phyloP scores from a whole-genome alignment of 1,140 invertebrate species.

The Neuroterus valhalla region DNA sequence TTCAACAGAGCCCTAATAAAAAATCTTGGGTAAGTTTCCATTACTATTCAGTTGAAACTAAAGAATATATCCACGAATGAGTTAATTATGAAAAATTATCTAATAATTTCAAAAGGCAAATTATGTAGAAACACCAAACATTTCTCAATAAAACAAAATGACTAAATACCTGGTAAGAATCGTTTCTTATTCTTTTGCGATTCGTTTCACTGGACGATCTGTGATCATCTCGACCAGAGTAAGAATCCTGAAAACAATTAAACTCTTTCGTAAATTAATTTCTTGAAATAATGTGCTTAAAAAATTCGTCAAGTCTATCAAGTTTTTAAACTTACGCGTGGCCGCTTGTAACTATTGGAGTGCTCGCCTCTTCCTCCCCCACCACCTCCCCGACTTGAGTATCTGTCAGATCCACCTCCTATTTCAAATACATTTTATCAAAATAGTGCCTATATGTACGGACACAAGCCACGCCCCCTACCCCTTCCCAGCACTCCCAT shows the following conservation, averaged over 20 bases:
- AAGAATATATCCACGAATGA: background rate
- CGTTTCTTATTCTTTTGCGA: conserved; percentile 68
- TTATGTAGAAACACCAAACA: conserved; percentile 22
- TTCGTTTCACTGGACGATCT: conserved; percentile 66
- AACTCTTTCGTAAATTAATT: background rate
- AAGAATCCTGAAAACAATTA: conserved; percentile 60
- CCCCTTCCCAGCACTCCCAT: too few relatives aligned
- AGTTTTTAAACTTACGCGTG: conserved; percentile 58
- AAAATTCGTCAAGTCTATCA: background rate
- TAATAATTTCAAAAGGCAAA: background rate
- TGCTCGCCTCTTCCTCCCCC: conserved; percentile 68
- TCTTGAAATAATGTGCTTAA: background rate
- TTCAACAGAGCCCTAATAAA: too few relatives aligned
- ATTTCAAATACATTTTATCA: conserved; percentile 15
- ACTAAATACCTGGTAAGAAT: conserved; percentile 70
- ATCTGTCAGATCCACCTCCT: conserved; percentile 64
- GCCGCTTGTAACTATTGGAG: conserved; percentile 68
- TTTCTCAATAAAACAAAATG: background rate
- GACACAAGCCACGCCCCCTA: too few relatives aligned
- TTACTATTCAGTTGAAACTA: background rate
- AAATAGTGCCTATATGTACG: too few relatives aligned
- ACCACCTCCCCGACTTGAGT: conserved; percentile 66
- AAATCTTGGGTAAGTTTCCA: background rate
- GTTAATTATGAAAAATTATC: conserved; percentile 26
- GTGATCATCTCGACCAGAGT: conserved; percentile 66